Base-by-base conservation (phyloP, 2,797 vertebrate species). In the Bradypodion pumilum region DNA sequence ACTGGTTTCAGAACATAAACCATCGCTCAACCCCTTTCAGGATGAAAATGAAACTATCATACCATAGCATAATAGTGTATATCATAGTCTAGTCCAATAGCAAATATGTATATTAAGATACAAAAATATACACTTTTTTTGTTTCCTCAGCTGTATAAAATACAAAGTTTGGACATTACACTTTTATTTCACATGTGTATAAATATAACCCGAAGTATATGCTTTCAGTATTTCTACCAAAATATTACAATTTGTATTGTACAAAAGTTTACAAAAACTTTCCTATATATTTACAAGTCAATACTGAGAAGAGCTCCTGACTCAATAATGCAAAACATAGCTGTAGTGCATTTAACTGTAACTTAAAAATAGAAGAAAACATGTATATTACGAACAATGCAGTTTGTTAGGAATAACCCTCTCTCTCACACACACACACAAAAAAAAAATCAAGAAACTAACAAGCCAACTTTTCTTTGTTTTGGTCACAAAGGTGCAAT, bases 141-240 rank as follows among this genome's bases (percentile, higher is more conserved):
- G 16, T 21, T 56, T 94, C 95, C 93, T 94, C 95, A 94, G 93
- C 95, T 94, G 94, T 96, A 96, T 95, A 96, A 96, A 96, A 96
- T 96, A 96, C 95, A 96, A 94, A 94, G 94, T 95, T 95, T 93
- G 80, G 95, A 96, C 95, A 96, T 94, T 93, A 95, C 95, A 96
- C 95, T 95, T 96, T 85, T 81, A 96, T 96, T 95, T 96, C 95
- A 97, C 95, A 96, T 95, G 96, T 94, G 95, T 97, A 97, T 97
- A 97, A 97, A 97, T 97, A 97, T 96, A 96, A 96, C 95, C 95
- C 94, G 95, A 96, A 96, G 95, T 96, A 96, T 96, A 96, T 96
- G 95, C 94, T 95, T 93, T 96, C 95, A 95, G 95, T 95, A 95
- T 96, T 94, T 93, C 95, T 96, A 96, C 95, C 95, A 97, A 97